Conservation (phyloP, 2,797 vertebrate species). For the Pseudochromis fuscus region DNA sequence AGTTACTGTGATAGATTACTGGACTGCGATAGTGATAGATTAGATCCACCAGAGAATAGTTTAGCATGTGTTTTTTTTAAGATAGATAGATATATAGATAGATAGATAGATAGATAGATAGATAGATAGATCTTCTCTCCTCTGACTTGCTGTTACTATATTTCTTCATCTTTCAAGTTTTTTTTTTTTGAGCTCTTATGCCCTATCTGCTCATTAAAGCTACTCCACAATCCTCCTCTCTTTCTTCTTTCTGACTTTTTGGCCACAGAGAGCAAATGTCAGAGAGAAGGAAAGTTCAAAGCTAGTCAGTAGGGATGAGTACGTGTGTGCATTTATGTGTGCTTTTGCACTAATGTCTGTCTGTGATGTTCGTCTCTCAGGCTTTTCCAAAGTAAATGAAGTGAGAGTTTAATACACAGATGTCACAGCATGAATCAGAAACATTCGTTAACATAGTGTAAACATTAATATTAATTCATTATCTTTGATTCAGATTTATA, state of each 20-base stretch:
- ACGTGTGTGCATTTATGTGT: not conserved
- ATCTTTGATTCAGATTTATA: not conserved
- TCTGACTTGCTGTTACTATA: not conserved
- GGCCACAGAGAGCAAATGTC: conserved; percentile 38
- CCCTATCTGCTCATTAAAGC: conserved; percentile 44
- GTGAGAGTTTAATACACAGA: not conserved
- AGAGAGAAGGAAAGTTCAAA: conserved; percentile 39
- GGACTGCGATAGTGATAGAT: not conserved
- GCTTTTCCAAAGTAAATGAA: not conserved
- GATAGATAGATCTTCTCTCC: not conserved
- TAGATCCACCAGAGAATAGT: too few species aligned
- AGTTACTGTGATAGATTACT: conserved; percentile 18
- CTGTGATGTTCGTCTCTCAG: not conserved
- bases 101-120: not conserved
- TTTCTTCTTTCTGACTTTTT: conserved; percentile 40
- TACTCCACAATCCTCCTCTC: conserved; percentile 13
- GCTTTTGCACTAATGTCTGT: not conserved
- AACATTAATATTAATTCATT: not conserved
- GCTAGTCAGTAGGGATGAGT: not conserved
- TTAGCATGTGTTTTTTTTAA: too few species aligned
- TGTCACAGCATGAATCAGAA: not conserved
- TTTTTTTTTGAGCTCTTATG: conserved; percentile 9
- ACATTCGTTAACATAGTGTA: not conserved
- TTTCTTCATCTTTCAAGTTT: conserved; percentile 15
- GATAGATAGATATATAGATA: too few species aligned